phyloP scores from a whole-genome alignment of 2,113 vertebrate species.

The Python bivittatus region DNA sequence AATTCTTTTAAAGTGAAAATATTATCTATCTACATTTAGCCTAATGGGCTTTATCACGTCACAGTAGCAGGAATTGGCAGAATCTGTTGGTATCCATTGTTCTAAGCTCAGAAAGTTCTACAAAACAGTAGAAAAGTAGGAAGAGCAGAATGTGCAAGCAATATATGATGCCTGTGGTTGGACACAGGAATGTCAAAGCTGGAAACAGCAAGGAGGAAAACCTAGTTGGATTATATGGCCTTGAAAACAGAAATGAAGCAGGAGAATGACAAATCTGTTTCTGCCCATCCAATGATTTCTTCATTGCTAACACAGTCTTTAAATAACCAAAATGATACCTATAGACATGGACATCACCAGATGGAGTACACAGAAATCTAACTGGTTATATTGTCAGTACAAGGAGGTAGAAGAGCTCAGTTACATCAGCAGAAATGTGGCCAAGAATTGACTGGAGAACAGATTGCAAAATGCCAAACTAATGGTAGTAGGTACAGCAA shows the following conservation, averaged over 20 bases:
- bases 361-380: not conserved
- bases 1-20: not conserved
- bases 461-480: not conserved
- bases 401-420: not conserved
- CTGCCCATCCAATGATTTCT: not conserved
- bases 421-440: not conserved
- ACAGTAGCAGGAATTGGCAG: not conserved
- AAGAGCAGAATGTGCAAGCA: not conserved
- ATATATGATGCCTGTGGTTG: not conserved
- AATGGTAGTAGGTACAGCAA: no score
- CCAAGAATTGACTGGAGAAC: not conserved
- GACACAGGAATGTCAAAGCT: not conserved
- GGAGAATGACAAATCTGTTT: not conserved
- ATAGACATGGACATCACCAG: not conserved
- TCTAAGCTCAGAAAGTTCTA: not conserved
- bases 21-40: not conserved
- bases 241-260: not conserved
- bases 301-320: not conserved
- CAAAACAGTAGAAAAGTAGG: not conserved
- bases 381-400: not conserved
- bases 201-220: not conserved
- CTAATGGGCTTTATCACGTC: not conserved
- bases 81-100: not conserved
- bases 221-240: not conserved
- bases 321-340: not conserved